Evolutionary conservation across 2,113 vertebrate genomes (phyloP).

Genomic region (Cinclus mexicanus): DNA sequence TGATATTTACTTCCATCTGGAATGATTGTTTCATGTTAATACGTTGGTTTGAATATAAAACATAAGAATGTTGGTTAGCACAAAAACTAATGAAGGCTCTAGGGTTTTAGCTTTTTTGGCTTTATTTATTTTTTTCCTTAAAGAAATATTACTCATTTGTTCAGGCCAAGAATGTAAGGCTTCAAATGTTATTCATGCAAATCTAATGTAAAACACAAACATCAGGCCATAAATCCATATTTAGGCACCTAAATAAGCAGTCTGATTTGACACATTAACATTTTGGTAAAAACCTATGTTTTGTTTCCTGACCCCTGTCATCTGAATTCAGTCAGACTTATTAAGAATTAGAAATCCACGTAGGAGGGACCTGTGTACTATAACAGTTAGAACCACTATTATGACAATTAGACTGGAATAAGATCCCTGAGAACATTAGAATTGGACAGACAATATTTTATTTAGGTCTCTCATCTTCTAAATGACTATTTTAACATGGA

Average conservation of each 20-base stretch:
- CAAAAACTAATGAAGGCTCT: constrained; percentile 69
- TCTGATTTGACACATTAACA: constrained; percentile 21
- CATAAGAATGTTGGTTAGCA: constrained; percentile 58
- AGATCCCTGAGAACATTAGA: background rate
- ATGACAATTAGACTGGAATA: background rate
- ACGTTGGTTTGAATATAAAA: constrained; percentile 62
- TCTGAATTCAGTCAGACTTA: background rate
- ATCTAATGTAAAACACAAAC: constrained; percentile 40
- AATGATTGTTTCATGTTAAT: constrained; percentile 65
- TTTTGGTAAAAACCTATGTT: background rate
- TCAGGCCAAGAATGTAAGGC: constrained; percentile 35
- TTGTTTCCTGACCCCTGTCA: constrained; percentile 2
- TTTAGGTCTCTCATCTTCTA: background rate
- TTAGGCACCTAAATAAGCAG: constrained; percentile 36
- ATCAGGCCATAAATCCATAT: constrained; percentile 23
- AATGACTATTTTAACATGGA: background rate
- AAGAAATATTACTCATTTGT: constrained; percentile 47
- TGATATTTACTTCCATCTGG: constrained; percentile 68
- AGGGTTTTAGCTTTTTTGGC: constrained; percentile 48
- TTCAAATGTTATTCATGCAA: constrained; percentile 42
- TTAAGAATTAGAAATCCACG: background rate
- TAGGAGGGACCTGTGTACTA: background rate
- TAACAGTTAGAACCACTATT: background rate
- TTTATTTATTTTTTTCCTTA: constrained; percentile 54
- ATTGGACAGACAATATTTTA: background rate